These are phyloP conservation scores for Trachelus stipa DNA, from an alignment of 2,888 invertebrate genomes.

Conservation along the genomic window DNA sequence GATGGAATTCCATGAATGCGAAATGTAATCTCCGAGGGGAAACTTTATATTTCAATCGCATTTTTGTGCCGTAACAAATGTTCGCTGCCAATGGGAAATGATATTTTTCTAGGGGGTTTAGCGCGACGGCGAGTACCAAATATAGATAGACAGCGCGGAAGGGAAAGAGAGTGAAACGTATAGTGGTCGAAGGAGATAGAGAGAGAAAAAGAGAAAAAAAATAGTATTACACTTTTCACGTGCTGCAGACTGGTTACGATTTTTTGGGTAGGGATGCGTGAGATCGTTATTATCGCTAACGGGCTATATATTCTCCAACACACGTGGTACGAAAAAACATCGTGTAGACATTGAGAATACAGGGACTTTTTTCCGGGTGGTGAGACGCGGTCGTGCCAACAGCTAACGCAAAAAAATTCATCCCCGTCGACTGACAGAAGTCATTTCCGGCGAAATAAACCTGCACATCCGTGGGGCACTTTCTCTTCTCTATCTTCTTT, in stretches of 20 bases:
- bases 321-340: neutral
- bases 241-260: neutral
- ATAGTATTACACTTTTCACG: neutral
- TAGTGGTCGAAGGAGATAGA: neutral
- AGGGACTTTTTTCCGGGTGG: neutral
- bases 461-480: neutral
- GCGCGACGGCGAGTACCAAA: neutral
- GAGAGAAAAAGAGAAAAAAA: neutral
- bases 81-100: constrained; percentile 26
- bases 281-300: neutral
- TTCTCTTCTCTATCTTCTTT: neutral
- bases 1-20: constrained; percentile 58
- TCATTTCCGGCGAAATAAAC: neutral
- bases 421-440: neutral
- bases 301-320: neutral
- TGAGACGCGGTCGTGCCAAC: neutral
- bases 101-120: constrained; percentile 19
- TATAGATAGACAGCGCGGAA: neutral
- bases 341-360: neutral
- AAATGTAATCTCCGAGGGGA: constrained; percentile 52
- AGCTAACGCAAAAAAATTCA: neutral
- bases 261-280: neutral
- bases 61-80: constrained; percentile 40
- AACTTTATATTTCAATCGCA: constrained; percentile 52
- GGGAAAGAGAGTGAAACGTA: neutral